Conservation (phyloP, 2,113 vertebrate species). For the Grallaria varia region DNA sequence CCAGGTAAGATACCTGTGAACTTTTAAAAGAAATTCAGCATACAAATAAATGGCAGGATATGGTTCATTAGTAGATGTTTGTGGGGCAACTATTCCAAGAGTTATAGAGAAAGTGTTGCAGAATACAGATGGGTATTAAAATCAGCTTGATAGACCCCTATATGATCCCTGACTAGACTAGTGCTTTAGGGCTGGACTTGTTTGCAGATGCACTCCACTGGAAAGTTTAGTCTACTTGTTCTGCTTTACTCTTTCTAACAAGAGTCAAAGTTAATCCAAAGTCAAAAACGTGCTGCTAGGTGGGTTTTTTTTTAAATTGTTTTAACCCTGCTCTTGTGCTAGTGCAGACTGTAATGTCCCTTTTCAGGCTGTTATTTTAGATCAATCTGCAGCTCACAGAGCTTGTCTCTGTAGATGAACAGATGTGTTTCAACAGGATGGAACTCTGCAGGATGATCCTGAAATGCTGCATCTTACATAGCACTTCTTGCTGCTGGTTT, state of each 20-base stretch:
- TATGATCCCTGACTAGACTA: not conserved
- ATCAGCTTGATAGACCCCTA: not conserved
- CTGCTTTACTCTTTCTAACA: not conserved
- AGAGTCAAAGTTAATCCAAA: not conserved
- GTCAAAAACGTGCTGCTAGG: not conserved
- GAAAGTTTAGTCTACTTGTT: not conserved
- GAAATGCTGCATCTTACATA: not conserved
- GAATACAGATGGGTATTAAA: not conserved
- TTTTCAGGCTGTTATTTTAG: not conserved
- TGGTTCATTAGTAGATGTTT: not conserved
- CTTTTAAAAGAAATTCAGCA: not conserved
- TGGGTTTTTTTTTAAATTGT: not conserved
- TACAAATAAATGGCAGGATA: not conserved
- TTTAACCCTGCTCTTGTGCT: not conserved
- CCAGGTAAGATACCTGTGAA: not conserved
- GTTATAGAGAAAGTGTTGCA: not conserved
- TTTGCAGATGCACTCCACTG: not conserved
- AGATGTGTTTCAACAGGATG: slow-evolving; percentile 45
- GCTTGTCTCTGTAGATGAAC: slow-evolving; percentile 4
- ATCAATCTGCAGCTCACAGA: not conserved
- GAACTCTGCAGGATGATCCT: not conserved
- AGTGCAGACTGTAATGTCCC: not conserved
- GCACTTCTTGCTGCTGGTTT: not conserved
- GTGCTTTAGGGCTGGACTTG: not conserved
- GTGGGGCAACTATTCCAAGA: not conserved